These are phyloP conservation scores for Dinomys branickii DNA, from an alignment of 2,113 vertebrate genomes.

Conservation along the genomic window DNA sequence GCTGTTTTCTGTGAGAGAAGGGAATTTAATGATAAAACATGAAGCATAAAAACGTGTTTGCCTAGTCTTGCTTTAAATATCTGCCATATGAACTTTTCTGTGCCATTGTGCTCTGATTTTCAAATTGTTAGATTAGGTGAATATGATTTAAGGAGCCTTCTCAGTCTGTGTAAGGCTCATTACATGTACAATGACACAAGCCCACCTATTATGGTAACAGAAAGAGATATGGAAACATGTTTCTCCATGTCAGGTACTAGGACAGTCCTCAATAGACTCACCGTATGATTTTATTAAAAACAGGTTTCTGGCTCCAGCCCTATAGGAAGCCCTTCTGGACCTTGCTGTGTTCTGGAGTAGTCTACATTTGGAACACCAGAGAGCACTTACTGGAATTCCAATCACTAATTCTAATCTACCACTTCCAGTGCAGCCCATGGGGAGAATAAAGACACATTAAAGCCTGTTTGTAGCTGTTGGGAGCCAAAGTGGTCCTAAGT, in stretches of 20 bases:
- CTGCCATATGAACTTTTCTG: fast-evolving
- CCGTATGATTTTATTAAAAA: not conserved
- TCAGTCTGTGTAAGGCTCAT: not conserved
- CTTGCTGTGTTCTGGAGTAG: not conserved
- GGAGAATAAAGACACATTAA: not conserved
- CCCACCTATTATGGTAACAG: not conserved
- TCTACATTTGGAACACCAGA: not conserved
- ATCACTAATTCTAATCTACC: not conserved
- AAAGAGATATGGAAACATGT: not conserved
- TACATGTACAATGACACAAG: not conserved
- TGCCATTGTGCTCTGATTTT: not conserved
- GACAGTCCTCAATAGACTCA: not conserved
- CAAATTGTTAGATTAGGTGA: not conserved
- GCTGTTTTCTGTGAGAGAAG: not conserved
- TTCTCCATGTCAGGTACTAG: not conserved
- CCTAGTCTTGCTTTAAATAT: not conserved
- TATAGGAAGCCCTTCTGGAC: not conserved
- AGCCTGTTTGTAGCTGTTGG: not conserved
- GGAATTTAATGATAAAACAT: not conserved
- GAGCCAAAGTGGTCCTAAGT: not conserved
- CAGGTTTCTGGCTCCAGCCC: not conserved
- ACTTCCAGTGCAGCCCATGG: not conserved
- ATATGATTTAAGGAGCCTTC: not conserved
- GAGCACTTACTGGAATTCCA: not conserved
- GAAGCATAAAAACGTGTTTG: not conserved